These are phyloP conservation scores for Poeciliopsis infans DNA, from an alignment of 2,797 vertebrate species.

Conservation along the genomic window DNA sequence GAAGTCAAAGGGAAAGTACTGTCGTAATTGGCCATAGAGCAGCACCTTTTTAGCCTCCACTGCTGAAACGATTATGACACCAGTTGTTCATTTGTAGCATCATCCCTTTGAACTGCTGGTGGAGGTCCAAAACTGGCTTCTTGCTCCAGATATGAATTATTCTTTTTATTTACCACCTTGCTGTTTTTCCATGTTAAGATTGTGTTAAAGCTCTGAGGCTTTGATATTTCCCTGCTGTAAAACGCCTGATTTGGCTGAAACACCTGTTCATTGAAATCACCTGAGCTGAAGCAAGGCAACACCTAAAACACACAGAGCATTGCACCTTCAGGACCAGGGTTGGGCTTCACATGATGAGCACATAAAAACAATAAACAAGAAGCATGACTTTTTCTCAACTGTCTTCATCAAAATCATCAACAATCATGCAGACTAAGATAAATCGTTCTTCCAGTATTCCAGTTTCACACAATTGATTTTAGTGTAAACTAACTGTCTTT, in stretches of 20 bases:
- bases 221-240: too few relatives aligned
- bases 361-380: neutral
- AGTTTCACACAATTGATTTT: neutral
- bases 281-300: too few relatives aligned
- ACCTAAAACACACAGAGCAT: too few relatives aligned
- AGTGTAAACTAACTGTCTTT: neutral
- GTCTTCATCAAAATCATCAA: neutral
- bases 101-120: slow-evolving; percentile 32
- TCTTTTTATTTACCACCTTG: slow-evolving; percentile 8
- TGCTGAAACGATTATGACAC: slow-evolving; percentile 25
- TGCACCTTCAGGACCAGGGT: too few relatives aligned
- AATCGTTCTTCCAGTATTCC: neutral
- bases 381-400: neutral
- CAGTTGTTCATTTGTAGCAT: slow-evolving; percentile 30
- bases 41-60: slow-evolving; percentile 15
- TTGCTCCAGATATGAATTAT: neutral
- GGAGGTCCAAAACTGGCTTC: slow-evolving; percentile 16
- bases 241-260: too few relatives aligned
- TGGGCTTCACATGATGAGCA: neutral
- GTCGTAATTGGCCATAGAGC: slow-evolving; percentile 25
- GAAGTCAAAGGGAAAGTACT: slow-evolving; percentile 1
- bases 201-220: slow-evolving; percentile 8
- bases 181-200: slow-evolving; percentile 9
- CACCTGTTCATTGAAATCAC: too few relatives aligned
- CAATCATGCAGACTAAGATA: neutral